phyloP scores from a whole-genome alignment of 2,113 vertebrate species.

The Chauna torquata region DNA sequence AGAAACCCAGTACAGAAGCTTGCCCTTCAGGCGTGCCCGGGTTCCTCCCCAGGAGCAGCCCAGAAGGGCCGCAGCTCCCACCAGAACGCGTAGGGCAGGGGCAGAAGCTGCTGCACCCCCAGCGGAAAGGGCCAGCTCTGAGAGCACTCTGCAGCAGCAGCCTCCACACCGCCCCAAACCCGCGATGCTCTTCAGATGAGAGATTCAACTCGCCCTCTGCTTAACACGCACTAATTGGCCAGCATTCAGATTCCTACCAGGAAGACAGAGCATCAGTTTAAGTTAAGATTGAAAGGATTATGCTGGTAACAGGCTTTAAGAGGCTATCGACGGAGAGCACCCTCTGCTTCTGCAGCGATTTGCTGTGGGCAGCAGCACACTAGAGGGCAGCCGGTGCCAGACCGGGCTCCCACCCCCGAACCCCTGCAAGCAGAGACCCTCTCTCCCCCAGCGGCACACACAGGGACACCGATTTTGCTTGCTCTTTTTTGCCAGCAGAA shows the following conservation, averaged over 20 bases:
- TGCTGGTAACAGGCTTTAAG: rapidly evolving
- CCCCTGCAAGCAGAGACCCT: neutral
- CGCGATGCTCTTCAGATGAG: rapidly evolving
- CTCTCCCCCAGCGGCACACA: too few species aligned
- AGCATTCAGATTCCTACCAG: rapidly evolving
- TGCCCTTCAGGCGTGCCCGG: neutral
- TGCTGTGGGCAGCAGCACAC: neutral
- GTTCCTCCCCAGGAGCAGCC: neutral
- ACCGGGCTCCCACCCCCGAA: neutral
- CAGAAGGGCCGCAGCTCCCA: neutral
- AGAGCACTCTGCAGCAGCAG: rapidly evolving
- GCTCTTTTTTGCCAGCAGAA: neutral
- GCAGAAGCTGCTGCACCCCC: neutral
- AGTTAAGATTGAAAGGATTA: neutral
- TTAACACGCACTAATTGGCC: neutral
- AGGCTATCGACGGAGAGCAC: rapidly evolving
- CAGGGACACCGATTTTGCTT: neutral
- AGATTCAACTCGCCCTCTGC: neutral
- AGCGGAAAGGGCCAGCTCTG: neutral
- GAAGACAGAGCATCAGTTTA: rapidly evolving
- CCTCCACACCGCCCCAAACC: rapidly evolving
- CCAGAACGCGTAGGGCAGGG: neutral
- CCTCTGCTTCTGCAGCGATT: neutral
- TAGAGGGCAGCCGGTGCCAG: conserved; percentile 49
- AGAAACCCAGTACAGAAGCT: neutral